Base-by-base conservation (phyloP, 2,113 vertebrate genomes). In the Aramus guarauna region DNA sequence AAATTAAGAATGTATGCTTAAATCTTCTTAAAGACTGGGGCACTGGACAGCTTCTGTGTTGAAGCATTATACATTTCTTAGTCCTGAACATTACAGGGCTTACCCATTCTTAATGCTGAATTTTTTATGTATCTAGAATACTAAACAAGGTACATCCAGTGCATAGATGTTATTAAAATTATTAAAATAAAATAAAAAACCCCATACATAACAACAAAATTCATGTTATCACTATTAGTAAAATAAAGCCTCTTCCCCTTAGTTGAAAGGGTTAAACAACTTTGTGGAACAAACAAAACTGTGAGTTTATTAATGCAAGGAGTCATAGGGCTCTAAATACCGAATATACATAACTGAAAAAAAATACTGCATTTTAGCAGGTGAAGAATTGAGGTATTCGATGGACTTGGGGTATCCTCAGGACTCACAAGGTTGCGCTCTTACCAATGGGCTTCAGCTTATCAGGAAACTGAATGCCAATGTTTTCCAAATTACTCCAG, bases 51-150 rank as follows among this genome's bases (percentile, higher is more conserved):
- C 5, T 10, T 60, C 36, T 13, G 3, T 22, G 36, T n/a, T 92
- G 50, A 59, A 39, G 15, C 24, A 62, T 24, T 37, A 0, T 1
- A 17, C 0, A 2, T 21, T 53, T 29, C 75, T 36, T 7, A 6
- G 30, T 74, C 76, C 53, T 39, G 22, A 86, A 39, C 36, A 15
- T 21, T 39, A 63, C 5, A 37, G 56, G 17, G 26, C 69, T 87
- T 32, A 47, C 7, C 58, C 88, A 43, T 2, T 63, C 39, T 83
- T 60, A n/a, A 48, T 11, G 56, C 1, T 3, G 19, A 45, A 23
- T 8, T 16, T 17, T 79, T 63, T 27, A n/a, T 23, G 5, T 32
- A 69, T 18, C 22, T 17, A 64, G 37, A 58, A 64, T 6, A 36
- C 4, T 37, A 74, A 74, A 53, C 23, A 78, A 77, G 12, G n/a